phyloP scores from a whole-genome alignment of 2,113 vertebrate genomes.

The Lycocorax pyrrhopterus region DNA sequence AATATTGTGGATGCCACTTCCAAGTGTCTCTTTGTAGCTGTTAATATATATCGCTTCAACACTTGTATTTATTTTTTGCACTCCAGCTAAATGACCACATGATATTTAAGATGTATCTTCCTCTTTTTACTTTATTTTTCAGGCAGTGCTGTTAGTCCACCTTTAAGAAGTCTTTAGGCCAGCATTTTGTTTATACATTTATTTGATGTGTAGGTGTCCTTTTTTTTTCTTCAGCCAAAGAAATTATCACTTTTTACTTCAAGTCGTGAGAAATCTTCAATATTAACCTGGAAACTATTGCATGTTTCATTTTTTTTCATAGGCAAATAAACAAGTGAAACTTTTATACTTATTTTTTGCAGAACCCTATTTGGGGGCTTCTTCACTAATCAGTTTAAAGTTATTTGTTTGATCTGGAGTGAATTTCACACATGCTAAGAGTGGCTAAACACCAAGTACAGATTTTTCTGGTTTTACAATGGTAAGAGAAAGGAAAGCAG shows the following conservation, averaged over 20 bases:
- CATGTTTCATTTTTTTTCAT: not conserved
- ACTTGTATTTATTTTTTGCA: not conserved
- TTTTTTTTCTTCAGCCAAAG: not conserved
- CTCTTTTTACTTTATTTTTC: not conserved
- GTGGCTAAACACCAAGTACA: slow-evolving; percentile 18
- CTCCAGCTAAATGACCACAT: not conserved
- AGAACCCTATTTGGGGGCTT: not conserved
- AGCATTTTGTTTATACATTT: not conserved
- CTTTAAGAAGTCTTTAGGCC: not conserved
- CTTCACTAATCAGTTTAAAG: not conserved
- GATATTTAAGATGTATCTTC: not conserved
- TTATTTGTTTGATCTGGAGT: not conserved
- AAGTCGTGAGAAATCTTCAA: not conserved
- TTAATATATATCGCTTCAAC: not conserved
- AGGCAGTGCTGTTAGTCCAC: not conserved
- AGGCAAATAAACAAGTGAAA: slow-evolving; percentile 20
- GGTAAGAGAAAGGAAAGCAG: not conserved
- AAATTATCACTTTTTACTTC: not conserved
- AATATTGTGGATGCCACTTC: not conserved
- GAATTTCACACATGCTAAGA: slow-evolving; percentile 1
- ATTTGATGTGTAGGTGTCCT: not conserved
- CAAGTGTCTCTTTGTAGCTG: slow-evolving; percentile 25
- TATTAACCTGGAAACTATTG: not conserved
- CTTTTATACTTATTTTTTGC: not conserved
- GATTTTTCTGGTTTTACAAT: slow-evolving; percentile 32